A percentile compares a stretch with the other conserved stretches of the same genome.
Conservation (phyloP, 2,113 vertebrate genomes). For the Trogon surrucura region DNA sequence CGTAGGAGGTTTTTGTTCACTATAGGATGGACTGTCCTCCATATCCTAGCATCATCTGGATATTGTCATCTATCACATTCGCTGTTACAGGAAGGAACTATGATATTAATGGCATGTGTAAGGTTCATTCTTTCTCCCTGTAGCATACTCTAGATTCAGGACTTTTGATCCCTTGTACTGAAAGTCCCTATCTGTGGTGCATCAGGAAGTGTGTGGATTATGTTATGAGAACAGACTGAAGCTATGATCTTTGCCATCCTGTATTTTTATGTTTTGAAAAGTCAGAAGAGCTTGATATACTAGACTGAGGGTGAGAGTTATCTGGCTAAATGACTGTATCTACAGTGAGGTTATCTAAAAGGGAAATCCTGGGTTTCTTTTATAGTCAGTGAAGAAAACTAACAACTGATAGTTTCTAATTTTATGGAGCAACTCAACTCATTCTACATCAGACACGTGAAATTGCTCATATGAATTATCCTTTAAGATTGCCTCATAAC, state of each 20-base stretch:
- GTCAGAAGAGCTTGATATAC: not conserved
- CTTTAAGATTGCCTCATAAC: not conserved
- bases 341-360: not conserved
- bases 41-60: not conserved
- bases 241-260: not conserved
- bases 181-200: not conserved
- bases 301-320: not conserved
- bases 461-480: not conserved
- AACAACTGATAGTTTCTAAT: not conserved
- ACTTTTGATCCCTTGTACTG: not conserved
- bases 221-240: not conserved
- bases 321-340: not conserved
- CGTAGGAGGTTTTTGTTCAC: not conserved
- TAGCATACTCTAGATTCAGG: not conserved
- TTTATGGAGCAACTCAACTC: not conserved
- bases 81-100: not conserved
- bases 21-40: not conserved
- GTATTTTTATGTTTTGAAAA: not conserved
- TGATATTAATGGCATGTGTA: not conserved
- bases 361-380: not conserved
- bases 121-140: not conserved
- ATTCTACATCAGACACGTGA: not conserved
- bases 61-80: not conserved
- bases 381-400: not conserved
- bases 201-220: not conserved